These are phyloP conservation scores for Etia nguti DNA, from an alignment of 2,113 vertebrate species.

Conservation along the genomic window DNA sequence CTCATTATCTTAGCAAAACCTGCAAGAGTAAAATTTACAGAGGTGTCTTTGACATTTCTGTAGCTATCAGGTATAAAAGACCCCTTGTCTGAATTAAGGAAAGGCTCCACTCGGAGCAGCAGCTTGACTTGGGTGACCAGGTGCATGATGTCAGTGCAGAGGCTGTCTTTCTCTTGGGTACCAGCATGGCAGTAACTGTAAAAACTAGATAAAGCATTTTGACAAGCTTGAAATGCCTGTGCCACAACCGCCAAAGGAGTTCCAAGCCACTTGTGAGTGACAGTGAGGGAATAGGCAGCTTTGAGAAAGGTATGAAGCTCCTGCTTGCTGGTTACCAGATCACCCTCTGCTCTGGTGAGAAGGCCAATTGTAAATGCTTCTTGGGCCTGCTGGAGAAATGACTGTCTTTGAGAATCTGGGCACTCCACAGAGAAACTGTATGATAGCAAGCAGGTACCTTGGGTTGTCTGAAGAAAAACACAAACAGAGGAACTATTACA, in stretches of 20 bases:
- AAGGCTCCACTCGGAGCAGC: constrained; percentile 66
- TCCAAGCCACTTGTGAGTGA: constrained; percentile 72
- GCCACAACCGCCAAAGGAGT: constrained; percentile 16
- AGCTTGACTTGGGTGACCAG: constrained; percentile 69
- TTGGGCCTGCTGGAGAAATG: constrained; percentile 76
- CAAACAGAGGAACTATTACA: fast-evolving
- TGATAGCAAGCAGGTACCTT: constrained; percentile 84
- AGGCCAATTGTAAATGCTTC: constrained; percentile 88
- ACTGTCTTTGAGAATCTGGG: constrained; percentile 50
- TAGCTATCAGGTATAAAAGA: constrained; percentile 86
- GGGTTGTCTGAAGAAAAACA: constrained; percentile 74
- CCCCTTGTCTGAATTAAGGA: constrained; percentile 72
- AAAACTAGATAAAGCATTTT: constrained; percentile 74
- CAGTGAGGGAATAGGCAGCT: constrained; percentile 82
- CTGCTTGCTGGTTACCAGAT: constrained; percentile 79
- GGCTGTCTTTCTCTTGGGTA: constrained; percentile 59
- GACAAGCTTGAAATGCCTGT: constrained; percentile 61
- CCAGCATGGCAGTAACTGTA: constrained; percentile 63
- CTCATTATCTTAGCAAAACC: constrained; percentile 75
- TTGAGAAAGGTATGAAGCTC: constrained; percentile 88
- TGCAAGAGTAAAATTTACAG: constrained; percentile 41
- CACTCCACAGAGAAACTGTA: constrained; percentile 83
- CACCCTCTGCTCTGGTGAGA: constrained; percentile 72
- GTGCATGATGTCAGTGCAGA: constrained; percentile 78
- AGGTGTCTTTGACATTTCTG: constrained; percentile 38